Conservation (phyloP, 1,140 invertebrate genomes). For the Lerema accius region DNA sequence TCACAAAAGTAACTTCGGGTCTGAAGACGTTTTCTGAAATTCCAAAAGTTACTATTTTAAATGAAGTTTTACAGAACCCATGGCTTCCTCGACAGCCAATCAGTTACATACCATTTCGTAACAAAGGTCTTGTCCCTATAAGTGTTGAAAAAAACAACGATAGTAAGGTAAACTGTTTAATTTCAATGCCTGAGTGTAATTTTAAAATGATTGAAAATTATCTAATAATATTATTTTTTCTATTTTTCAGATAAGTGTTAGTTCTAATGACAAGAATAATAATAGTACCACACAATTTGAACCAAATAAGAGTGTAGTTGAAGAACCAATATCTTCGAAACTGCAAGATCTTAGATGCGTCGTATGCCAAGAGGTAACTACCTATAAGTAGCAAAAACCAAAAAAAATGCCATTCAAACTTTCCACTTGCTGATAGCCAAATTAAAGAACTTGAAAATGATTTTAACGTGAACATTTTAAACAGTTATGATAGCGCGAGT, state of each 20-base stretch:
- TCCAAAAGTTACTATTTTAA: constrained; percentile 44
- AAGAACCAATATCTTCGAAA: background rate
- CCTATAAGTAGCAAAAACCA: too few species aligned
- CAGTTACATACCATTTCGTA: constrained; percentile 51
- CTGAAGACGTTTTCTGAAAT: background rate
- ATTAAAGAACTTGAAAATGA: background rate
- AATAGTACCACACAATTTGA: too few species aligned
- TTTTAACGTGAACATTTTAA: background rate
- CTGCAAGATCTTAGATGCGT: background rate
- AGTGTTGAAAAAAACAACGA: background rate
- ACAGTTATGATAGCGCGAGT: background rate
- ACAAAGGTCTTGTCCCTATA: constrained; percentile 29
- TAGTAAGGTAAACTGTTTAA: constrained; percentile 6
- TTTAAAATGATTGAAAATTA: too few species aligned
- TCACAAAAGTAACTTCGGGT: constrained; percentile 2
- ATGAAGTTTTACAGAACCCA: constrained; percentile 59
- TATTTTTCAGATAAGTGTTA: background rate
- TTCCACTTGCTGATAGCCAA: too few species aligned
- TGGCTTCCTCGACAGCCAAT: constrained; percentile 58
- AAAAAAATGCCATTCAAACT: too few species aligned
- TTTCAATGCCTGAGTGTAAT: too few species aligned
- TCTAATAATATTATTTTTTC: background rate
- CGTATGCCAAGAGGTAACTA: constrained; percentile 3
- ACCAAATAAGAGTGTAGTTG: background rate
- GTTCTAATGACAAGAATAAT: background rate